Evolutionary conservation across 2,888 invertebrate species (phyloP).

Genomic region (Tenthredo distinguenda): DNA sequence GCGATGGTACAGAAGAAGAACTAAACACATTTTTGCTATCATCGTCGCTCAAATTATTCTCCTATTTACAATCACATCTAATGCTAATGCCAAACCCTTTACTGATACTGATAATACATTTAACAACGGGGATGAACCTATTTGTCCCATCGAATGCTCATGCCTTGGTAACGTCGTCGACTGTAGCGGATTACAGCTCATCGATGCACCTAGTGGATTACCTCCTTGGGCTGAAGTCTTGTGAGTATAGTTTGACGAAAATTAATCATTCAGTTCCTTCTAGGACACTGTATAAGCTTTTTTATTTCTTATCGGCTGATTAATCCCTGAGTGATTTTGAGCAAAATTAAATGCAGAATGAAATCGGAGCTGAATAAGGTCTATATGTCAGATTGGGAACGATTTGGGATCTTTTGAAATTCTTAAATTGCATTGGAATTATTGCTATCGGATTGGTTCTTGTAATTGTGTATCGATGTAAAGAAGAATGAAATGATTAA

Average conservation of each 20-base stretch:
- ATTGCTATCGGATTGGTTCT: not conserved
- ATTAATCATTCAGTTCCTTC: not conserved
- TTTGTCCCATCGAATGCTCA: constrained; percentile 73
- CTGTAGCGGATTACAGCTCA: constrained; percentile 71
- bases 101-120: not conserved
- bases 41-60: not conserved
- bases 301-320: not conserved
- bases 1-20: constrained; percentile 23
- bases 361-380: not conserved
- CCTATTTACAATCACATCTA: not conserved
- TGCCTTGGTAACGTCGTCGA: constrained; percentile 74
- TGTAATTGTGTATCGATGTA: not conserved
- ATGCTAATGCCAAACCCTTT: constrained; percentile 15
- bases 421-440: not conserved
- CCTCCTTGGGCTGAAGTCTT: constrained; percentile 75
- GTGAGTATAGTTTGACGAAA: constrained; percentile 66
- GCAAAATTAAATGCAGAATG: not conserved
- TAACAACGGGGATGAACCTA: constrained; percentile 59
- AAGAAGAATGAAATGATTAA: no score
- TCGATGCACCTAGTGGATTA: constrained; percentile 72
- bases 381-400: no score
- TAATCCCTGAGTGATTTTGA: not conserved
- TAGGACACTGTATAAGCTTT: not conserved
- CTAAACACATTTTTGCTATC: not conserved
- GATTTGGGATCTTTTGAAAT: no score